Conservation (phyloP, 2,797 vertebrate species). For the Pseudochaenichthys georgianus region DNA sequence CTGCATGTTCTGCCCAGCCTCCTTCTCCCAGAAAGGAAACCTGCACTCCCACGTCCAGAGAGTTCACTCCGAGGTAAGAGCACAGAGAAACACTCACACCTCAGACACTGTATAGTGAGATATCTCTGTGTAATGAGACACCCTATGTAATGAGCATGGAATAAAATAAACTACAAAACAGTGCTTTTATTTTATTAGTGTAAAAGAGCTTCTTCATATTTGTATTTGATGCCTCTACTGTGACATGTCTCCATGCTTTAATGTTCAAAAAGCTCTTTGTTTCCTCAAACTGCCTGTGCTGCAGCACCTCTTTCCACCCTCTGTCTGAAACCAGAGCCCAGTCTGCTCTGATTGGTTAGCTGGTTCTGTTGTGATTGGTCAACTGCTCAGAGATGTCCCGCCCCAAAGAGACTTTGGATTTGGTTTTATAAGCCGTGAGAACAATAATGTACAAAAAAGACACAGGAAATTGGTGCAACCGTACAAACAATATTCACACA, state of each 20-base stretch:
- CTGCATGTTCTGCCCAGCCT: constrained; percentile 96
- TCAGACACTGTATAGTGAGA: neutral
- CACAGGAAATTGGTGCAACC: neutral
- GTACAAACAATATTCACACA: neutral
- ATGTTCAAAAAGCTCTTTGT: too few relatives aligned
- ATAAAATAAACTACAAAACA: neutral
- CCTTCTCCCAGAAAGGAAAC: constrained; percentile 99
- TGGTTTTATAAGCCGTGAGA: neutral
- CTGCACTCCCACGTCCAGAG: constrained; percentile 97
- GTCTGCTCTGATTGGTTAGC: too few relatives aligned
- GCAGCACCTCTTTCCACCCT: too few relatives aligned
- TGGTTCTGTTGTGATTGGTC: too few relatives aligned
- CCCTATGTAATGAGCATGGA: neutral
- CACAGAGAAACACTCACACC: neutral
- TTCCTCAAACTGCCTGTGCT: too few relatives aligned
- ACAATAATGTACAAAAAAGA: neutral
- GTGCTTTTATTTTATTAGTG: neutral
- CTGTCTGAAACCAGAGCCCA: too few relatives aligned
- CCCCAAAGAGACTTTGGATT: neutral
- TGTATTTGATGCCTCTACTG: too few relatives aligned
- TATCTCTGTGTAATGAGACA: neutral
- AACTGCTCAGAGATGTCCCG: too few relatives aligned
- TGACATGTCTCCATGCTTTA: too few relatives aligned
- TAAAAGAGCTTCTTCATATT: neutral
- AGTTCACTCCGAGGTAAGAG: constrained; percentile 96